These are phyloP conservation scores for Pocillopora verrucosa DNA, from an alignment of 64 coral and sea anemone species.

Conservation along the genomic window DNA sequence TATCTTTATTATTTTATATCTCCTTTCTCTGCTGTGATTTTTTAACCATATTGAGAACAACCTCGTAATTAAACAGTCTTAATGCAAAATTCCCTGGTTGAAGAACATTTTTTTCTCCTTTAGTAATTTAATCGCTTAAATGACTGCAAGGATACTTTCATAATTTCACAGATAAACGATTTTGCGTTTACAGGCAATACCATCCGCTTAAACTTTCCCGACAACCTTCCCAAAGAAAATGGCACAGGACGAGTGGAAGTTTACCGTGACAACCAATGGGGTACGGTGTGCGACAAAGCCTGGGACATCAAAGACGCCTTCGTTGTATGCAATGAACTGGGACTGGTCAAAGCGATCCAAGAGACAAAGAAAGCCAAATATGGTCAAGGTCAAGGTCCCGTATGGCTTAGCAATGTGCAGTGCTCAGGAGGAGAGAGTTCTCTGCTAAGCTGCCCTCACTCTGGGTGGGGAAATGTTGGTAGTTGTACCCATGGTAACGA, in stretches of 20 bases:
- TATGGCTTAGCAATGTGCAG: slow-evolving; percentile 81
- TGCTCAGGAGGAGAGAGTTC: slow-evolving; percentile 65
- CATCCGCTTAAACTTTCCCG: slow-evolving; percentile 61
- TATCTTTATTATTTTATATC: no score
- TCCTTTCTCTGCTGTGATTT: no score
- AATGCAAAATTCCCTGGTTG: no score
- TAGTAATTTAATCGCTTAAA: no score
- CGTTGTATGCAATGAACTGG: slow-evolving; percentile 74
- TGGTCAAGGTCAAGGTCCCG: slow-evolving; percentile 62
- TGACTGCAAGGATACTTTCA: no score
- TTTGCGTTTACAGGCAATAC: slow-evolving; percentile 52
- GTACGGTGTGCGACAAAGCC: slow-evolving; percentile 75
- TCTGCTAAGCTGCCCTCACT: slow-evolving; percentile 54
- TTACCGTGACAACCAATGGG: slow-evolving; percentile 80
- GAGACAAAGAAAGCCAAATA: slow-evolving; percentile 85
- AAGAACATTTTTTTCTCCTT: no score
- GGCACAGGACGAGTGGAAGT: slow-evolving; percentile 89
- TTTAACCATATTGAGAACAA: no score
- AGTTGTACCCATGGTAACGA: slow-evolving; percentile 76
- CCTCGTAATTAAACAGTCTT: no score
- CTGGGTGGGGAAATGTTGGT: slow-evolving; percentile 52
- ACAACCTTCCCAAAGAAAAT: slow-evolving; percentile 53
- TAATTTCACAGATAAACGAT: not conserved
- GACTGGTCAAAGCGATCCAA: slow-evolving; percentile 78
- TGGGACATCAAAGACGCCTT: slow-evolving; percentile 80